These are phyloP conservation scores for Bombylius discolor DNA, from an alignment of 2,888 invertebrate genomes.

Conservation along the genomic window DNA sequence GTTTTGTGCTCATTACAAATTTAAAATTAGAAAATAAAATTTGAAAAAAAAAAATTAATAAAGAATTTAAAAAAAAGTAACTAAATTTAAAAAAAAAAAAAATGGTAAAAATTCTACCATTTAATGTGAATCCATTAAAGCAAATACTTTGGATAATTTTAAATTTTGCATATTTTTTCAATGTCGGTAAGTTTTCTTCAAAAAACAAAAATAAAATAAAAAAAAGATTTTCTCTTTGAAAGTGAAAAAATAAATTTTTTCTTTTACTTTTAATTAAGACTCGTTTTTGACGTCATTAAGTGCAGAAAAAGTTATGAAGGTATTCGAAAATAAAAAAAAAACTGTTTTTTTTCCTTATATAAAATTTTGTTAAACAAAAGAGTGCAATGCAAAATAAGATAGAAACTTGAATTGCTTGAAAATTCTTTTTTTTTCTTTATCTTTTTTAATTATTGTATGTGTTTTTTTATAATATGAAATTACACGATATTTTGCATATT, in stretches of 20 bases:
- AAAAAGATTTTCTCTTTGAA: background rate
- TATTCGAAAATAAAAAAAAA: too few relatives aligned
- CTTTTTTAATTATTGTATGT: background rate
- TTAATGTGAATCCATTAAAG: background rate
- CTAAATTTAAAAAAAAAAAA: background rate
- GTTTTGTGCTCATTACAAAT: background rate
- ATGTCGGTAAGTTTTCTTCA: conserved; percentile 5
- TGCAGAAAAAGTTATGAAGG: too few relatives aligned
- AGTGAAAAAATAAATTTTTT: too few relatives aligned
- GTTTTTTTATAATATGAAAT: too few relatives aligned
- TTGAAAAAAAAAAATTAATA: background rate
- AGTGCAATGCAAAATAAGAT: conserved; percentile 10
- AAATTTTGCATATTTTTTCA: background rate
- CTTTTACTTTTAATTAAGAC: too few relatives aligned
- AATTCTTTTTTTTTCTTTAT: background rate
- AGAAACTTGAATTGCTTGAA: background rate
- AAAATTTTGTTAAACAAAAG: conserved; percentile 10
- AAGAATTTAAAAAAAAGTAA: background rate
- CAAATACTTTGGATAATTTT: background rate
- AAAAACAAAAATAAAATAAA: conserved; percentile 1
- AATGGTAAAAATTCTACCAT: background rate
- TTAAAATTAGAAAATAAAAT: background rate
- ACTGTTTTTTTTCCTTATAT: too few relatives aligned
- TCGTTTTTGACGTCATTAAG: too few relatives aligned
- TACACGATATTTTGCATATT: too few relatives aligned